Percentiles rank a stretch among this genome's conserved stretches.
Evolutionary conservation across 30 jellyfish, hydroid and myxozoan species (phyloP).

Genomic region (Aurelia aurita): DNA sequence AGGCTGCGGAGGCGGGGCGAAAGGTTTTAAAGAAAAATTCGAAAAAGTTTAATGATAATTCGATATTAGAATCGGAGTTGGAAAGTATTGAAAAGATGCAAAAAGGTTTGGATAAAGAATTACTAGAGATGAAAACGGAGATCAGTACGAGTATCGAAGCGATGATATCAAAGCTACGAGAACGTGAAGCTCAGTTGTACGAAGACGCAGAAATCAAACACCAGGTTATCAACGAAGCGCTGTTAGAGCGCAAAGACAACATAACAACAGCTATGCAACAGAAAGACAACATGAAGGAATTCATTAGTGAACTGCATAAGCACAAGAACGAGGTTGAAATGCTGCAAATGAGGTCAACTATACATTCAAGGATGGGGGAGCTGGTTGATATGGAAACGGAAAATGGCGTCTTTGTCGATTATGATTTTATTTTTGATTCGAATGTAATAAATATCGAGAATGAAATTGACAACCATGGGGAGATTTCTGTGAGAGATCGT

Average conservation of each 20-base stretch:
- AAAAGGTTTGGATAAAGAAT: constrained; percentile 74
- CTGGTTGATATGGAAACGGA: constrained; percentile 43
- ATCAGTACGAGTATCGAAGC: constrained; percentile 69
- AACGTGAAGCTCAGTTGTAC: constrained; percentile 67
- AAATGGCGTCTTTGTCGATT: constrained; percentile 48
- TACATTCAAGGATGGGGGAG: constrained; percentile 56
- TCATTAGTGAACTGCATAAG: constrained; percentile 50
- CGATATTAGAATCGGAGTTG: constrained; percentile 47
- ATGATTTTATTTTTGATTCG: constrained; percentile 80
- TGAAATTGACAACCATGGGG: constrained; percentile 79
- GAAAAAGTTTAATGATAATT: constrained; percentile 59
- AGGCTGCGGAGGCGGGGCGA: constrained; percentile 79
- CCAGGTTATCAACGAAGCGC: constrained; percentile 35
- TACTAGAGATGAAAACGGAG: constrained; percentile 68
- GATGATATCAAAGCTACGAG: constrained; percentile 62
- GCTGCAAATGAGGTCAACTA: constrained; percentile 94
- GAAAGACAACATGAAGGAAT: constrained; percentile 25
- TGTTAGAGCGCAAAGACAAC: constrained; percentile 57
- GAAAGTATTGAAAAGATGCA: constrained; percentile 67
- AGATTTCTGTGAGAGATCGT: constrained; percentile 38
- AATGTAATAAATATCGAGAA: constrained; percentile 50
- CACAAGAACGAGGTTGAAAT: constrained; percentile 89
- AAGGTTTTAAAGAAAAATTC: constrained; percentile 44
- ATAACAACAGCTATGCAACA: constrained; percentile 57
- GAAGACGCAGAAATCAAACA: constrained; percentile 62